These are phyloP conservation scores for Cuculus canorus DNA, from an alignment of 2,797 vertebrate genomes.

Conservation along the genomic window DNA sequence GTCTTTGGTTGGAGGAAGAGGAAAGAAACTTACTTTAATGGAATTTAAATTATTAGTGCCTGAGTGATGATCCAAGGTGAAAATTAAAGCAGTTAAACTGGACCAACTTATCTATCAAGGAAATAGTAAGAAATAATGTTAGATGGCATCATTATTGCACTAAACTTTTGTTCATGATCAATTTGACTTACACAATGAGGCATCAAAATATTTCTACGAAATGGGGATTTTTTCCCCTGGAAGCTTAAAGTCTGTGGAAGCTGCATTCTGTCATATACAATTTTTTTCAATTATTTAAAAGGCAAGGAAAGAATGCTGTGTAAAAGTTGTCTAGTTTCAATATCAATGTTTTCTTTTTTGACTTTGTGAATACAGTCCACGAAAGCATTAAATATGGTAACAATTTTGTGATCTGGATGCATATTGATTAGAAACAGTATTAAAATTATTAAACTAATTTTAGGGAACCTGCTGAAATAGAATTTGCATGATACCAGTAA, in stretches of 20 bases:
- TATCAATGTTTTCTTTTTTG: neutral
- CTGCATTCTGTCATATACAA: neutral
- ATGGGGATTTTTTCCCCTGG: neutral
- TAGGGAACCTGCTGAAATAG: neutral
- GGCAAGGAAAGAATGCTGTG: neutral
- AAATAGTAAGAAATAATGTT: neutral
- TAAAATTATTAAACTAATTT: neutral
- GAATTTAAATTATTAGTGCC: neutral
- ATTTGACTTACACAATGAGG: neutral
- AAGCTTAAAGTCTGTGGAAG: neutral
- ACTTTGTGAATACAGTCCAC: neutral
- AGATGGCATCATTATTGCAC: neutral
- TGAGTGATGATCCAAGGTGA: neutral
- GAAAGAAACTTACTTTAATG: neutral
- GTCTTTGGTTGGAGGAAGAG: neutral
- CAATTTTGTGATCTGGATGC: neutral
- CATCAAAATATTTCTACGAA: neutral
- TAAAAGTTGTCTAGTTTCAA: neutral
- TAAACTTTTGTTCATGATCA: neutral
- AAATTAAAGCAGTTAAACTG: neutral
- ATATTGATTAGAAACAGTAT: neutral
- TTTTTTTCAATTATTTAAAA: neutral
- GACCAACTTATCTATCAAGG: neutral
- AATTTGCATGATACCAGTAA: neutral
- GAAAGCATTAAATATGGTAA: neutral